A percentile compares a stretch with the other conserved stretches of the same genome.
These are phyloP conservation scores for Esox masquinongy DNA, from an alignment of 2,797 vertebrate species.

Conservation along the genomic window DNA sequence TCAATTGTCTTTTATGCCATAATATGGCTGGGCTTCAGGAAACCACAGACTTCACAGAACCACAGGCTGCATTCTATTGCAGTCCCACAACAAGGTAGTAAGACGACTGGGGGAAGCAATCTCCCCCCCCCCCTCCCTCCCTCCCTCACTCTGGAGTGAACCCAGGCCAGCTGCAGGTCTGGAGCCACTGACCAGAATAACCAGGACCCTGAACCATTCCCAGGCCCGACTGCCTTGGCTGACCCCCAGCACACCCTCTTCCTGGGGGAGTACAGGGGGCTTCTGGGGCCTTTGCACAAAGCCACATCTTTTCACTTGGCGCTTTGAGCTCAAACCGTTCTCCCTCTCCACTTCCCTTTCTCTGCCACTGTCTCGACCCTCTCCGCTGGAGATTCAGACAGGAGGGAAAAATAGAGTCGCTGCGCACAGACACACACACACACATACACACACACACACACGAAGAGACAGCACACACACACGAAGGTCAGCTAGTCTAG, in stretches of 20 bases:
- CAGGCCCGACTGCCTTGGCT: constrained; percentile 12
- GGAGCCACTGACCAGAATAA: constrained; percentile 22
- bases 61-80: background rate
- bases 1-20: background rate
- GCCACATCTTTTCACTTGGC: constrained; percentile 2
- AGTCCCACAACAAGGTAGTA: background rate
- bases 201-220: background rate
- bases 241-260: background rate
- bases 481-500: background rate
- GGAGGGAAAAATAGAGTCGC: background rate
- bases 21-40: background rate
- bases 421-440: background rate
- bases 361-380: background rate
- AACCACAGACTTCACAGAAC: background rate
- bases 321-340: background rate
- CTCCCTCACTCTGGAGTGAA: background rate
- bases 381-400: background rate
- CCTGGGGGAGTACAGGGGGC: background rate
- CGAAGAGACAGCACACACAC: background rate
- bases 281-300: background rate
- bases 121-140: background rate
- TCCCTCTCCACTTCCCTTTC: background rate
- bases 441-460: constrained; percentile 6
- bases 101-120: background rate
- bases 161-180: background rate